A percentile compares a stretch with the other conserved stretches of the same genome.
Evolutionary conservation across 2,113 vertebrate genomes (phyloP).

Genomic region (Misgurnus anguillicaudatus): DNA sequence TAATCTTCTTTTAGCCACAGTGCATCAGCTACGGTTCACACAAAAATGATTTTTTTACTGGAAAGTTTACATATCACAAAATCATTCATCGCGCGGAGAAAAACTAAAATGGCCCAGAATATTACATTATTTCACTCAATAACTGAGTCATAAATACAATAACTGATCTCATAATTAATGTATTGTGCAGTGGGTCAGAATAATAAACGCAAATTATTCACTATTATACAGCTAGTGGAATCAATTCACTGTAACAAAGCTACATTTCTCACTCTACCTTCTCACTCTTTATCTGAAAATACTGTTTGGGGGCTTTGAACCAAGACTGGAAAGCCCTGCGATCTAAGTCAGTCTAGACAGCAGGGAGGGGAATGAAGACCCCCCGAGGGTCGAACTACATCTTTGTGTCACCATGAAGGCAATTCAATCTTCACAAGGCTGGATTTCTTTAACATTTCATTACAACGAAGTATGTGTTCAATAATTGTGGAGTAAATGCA

Average conservation of each 20-base stretch:
- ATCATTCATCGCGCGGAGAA: background rate
- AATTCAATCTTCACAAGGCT: constrained; percentile 2
- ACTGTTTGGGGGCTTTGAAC: constrained; percentile 30
- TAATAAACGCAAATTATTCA: constrained; percentile 4
- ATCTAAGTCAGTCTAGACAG: constrained; percentile 33
- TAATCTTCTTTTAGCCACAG: constrained; percentile 12
- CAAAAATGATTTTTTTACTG: background rate
- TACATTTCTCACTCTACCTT: constrained; percentile 12
- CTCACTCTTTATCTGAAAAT: constrained; percentile 19
- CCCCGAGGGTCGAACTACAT: constrained; percentile 3
- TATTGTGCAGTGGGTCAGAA: background rate
- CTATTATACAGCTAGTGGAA: background rate
- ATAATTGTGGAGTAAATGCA: constrained; percentile 17
- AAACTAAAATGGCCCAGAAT: background rate
- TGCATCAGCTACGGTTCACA: constrained; percentile 13
- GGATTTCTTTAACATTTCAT: constrained; percentile 1
- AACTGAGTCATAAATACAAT: constrained; percentile 10
- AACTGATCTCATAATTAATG: constrained; percentile 28
- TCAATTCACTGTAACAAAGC: constrained; percentile 11
- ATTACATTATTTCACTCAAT: constrained; percentile 7
- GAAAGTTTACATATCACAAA: background rate
- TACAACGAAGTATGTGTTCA: background rate
- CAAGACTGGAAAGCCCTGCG: constrained; percentile 28
- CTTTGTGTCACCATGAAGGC: constrained; percentile 23
- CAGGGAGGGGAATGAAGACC: constrained; percentile 12